phyloP scores from a whole-genome alignment of 1,140 invertebrate genomes.

The Mylabris phalerata region DNA sequence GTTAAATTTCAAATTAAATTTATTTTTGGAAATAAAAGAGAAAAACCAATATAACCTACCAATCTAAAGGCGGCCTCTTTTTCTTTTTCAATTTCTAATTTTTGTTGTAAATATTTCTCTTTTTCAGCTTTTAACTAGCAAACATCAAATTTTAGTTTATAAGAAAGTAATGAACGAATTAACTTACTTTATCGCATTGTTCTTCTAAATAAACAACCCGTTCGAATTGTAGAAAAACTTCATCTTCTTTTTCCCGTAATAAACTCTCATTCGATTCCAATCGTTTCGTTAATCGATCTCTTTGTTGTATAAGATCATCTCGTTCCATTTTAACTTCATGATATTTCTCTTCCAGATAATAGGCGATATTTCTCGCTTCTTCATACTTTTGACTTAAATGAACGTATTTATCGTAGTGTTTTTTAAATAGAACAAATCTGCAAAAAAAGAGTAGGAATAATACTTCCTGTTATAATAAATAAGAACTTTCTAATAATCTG shows the following conservation, averaged over 20 bases:
- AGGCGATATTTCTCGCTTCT: constrained; percentile 53
- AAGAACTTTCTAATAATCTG: too few relatives aligned
- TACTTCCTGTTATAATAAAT: too few relatives aligned
- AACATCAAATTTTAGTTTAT: background rate
- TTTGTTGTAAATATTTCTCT: constrained; percentile 43
- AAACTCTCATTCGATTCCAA: constrained; percentile 51
- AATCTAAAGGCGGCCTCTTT: constrained; percentile 44
- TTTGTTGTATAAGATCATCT: constrained; percentile 48
- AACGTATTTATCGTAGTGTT: constrained; percentile 58
- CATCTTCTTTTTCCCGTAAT: constrained; percentile 55
- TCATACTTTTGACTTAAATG: constrained; percentile 55
- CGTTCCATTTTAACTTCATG: constrained; percentile 59
- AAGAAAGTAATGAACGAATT: background rate
- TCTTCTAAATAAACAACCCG: constrained; percentile 53
- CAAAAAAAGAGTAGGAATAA: background rate
- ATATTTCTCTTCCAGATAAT: constrained; percentile 60
- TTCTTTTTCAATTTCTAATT: constrained; percentile 43
- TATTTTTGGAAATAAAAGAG: background rate
- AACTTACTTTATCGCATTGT: constrained; percentile 47
- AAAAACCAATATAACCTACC: constrained; percentile 30
- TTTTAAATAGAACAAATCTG: constrained; percentile 58
- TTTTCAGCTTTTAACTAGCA: constrained; percentile 37
- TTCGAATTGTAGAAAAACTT: constrained; percentile 55
- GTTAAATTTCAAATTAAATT: constrained; percentile 15
- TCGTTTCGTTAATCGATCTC: constrained; percentile 45